These are phyloP conservation scores for Sebastes baramenuke DNA, from an alignment of 2,797 vertebrate species.

Conservation along the genomic window DNA sequence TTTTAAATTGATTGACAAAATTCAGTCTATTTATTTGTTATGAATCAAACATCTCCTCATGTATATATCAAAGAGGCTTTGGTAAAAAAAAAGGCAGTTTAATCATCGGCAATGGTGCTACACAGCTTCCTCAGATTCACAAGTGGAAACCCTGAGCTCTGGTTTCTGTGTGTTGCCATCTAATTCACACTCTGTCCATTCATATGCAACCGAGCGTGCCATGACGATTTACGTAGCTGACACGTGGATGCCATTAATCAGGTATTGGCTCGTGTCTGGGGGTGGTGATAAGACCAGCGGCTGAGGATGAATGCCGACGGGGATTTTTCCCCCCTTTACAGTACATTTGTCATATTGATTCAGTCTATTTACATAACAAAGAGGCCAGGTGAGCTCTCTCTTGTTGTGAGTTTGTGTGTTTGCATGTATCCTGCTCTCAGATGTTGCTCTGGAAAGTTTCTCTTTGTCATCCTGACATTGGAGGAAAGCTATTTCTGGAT, in stretches of 20 bases:
- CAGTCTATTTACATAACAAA: conserved; percentile 52
- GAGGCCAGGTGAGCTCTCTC: conserved; percentile 33
- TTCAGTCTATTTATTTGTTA: neutral
- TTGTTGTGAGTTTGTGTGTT: neutral
- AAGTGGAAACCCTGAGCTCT: conserved; percentile 1
- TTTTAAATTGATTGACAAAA: neutral
- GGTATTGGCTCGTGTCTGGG: conserved; percentile 59
- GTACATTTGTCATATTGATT: conserved; percentile 62
- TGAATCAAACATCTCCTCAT: neutral
- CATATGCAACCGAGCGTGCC: conserved; percentile 38
- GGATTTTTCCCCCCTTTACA: conserved; percentile 34
- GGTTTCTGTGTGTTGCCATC: neutral
- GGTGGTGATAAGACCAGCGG: conserved; percentile 53
- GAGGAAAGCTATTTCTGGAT: conserved; percentile 58
- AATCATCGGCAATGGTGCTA: neutral
- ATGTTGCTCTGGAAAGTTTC: conserved; percentile 43
- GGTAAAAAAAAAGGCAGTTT: neutral
- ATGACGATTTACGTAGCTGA: conserved; percentile 61
- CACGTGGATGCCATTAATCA: conserved; percentile 68
- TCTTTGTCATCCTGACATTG: conserved; percentile 43
- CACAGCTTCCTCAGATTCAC: neutral
- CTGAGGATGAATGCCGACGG: conserved; percentile 30
- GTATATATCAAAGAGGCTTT: neutral
- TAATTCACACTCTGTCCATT: conserved; percentile 45
- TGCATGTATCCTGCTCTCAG: conserved; percentile 5